Percentiles rank a stretch among this genome's conserved stretches.
phyloP scores from a whole-genome alignment of 2,113 vertebrate genomes.

The Puma concolor region DNA sequence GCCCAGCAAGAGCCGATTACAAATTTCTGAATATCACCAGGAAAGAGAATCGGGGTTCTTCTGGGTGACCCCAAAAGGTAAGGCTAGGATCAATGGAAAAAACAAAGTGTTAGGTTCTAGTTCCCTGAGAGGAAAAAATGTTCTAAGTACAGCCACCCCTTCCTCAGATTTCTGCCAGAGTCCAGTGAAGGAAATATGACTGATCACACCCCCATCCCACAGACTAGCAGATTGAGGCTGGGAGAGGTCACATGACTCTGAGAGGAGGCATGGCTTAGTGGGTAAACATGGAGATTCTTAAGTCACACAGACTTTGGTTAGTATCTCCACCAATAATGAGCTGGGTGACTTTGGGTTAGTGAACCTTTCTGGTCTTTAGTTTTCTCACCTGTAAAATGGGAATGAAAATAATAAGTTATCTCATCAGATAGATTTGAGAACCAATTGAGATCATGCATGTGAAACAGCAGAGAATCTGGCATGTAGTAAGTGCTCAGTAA shows the following conservation, averaged over 20 bases:
- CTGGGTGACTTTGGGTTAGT: neutral
- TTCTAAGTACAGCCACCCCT: neutral
- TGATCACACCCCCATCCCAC: neutral
- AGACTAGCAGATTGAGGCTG: neutral
- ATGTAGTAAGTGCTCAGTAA: neutral
- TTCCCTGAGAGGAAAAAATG: neutral
- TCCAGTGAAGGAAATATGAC: neutral
- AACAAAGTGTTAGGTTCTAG: neutral
- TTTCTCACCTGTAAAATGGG: constrained; percentile 19
- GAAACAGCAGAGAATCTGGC: neutral
- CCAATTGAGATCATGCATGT: neutral
- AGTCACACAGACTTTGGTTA: neutral
- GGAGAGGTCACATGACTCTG: neutral
- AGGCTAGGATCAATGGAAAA: neutral
- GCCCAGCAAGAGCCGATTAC: neutral
- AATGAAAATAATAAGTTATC: neutral
- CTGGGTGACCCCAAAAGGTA: neutral
- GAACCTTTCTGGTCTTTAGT: neutral
- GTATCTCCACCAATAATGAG: neutral
- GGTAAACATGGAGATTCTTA: neutral
- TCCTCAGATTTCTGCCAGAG: neutral
- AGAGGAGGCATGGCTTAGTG: neutral
- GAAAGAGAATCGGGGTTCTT: neutral
- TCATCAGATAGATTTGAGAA: neutral
- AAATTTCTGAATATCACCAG: neutral